Evolutionary conservation across 2,113 vertebrate genomes (phyloP).

Genomic region (Suricata suricatta): DNA sequence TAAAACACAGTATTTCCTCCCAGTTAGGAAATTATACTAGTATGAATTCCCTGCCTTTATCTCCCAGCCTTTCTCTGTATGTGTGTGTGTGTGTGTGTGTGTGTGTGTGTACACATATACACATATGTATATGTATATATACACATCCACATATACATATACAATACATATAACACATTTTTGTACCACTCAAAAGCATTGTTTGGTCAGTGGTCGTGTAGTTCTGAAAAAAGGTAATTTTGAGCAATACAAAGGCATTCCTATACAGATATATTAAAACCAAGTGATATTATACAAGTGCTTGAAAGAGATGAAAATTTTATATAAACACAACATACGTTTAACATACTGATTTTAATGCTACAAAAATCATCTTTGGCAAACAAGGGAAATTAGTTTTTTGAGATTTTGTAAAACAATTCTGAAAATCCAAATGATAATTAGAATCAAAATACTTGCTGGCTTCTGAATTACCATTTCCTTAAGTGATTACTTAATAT

Average conservation of each 20-base stretch:
- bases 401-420: not conserved
- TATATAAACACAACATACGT: not conserved
- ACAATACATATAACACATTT: not conserved
- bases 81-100: not conserved
- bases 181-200: not conserved
- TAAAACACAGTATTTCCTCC: not conserved
- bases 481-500: constrained; percentile 39
- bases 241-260: constrained; percentile 4
- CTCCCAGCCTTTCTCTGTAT: not conserved
- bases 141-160: not conserved
- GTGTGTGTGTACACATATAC: not conserved
- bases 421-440: constrained; percentile 53
- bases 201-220: not conserved
- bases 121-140: not conserved
- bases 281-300: not conserved
- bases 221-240: constrained; percentile 24
- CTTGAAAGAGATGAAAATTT: not conserved
- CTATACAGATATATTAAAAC: constrained; percentile 25
- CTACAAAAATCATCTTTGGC: constrained; percentile 41
- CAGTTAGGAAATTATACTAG: not conserved
- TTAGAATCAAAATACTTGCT: constrained; percentile 43
- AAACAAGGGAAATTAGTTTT: not conserved
- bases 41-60: not conserved
- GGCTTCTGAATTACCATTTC: constrained; percentile 1
- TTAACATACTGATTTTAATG: constrained; percentile 27